phyloP scores from a whole-genome alignment of 2,797 vertebrate species.

The Etheostoma perlongum region DNA sequence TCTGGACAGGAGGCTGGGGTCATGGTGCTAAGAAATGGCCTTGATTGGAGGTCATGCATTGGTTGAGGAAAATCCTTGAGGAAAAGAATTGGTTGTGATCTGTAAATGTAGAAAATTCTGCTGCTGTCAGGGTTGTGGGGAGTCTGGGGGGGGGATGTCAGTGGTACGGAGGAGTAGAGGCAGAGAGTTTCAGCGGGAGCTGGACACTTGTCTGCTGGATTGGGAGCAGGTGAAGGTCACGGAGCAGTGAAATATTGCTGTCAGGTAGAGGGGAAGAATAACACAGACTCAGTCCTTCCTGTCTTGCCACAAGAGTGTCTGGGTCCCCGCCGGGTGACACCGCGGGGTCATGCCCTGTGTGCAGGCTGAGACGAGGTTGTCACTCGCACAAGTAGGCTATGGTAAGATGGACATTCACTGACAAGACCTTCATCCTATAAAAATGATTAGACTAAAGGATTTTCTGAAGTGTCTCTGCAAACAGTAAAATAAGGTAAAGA shows the following conservation, averaged over 20 bases:
- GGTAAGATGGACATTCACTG: background rate
- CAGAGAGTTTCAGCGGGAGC: slow-evolving; percentile 32
- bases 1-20: slow-evolving; percentile 78
- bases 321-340: slow-evolving; percentile 84
- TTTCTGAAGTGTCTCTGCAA: slow-evolving; percentile 3
- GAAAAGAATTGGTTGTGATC: slow-evolving; percentile 31
- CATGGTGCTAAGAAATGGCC: slow-evolving; percentile 45
- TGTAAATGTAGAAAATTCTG: slow-evolving; percentile 35
- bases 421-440: background rate
- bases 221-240: slow-evolving; percentile 73
- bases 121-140: slow-evolving; percentile 37
- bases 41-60: slow-evolving; percentile 60
- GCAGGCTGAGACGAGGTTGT: slow-evolving; percentile 81
- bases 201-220: slow-evolving; percentile 61
- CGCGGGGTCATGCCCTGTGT: slow-evolving; percentile 82
- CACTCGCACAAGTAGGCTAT: slow-evolving; percentile 44
- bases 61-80: slow-evolving; percentile 19
- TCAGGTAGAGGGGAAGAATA: slow-evolving; percentile 86
- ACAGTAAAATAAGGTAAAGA: background rate
- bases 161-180: slow-evolving; percentile 17
- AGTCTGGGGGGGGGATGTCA: slow-evolving; percentile 30
- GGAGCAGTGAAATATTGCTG: slow-evolving; percentile 83
- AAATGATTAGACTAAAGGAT: background rate
- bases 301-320: slow-evolving; percentile 81
- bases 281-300: slow-evolving; percentile 88